Evolutionary conservation across 2,888 invertebrate species (phyloP).

Genomic region (Agonopterix heracliana): DNA sequence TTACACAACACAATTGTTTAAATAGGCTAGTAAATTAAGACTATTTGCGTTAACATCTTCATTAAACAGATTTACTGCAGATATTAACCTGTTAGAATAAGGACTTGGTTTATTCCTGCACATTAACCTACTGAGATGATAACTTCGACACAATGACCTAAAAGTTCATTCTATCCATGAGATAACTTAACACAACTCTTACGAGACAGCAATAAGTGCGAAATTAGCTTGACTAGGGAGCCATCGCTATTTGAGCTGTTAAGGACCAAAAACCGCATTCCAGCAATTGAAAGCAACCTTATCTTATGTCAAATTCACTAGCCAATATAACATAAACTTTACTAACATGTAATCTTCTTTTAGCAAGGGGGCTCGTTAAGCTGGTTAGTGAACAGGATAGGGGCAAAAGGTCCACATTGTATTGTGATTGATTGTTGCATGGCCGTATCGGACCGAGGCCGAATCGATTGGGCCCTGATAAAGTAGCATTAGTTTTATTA

Average conservation of each 20-base stretch:
- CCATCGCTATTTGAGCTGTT: not conserved
- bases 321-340: not conserved
- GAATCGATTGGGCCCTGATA: constrained; percentile 45
- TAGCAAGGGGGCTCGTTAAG: not conserved
- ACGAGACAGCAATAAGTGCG: no score
- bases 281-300: constrained; percentile 27
- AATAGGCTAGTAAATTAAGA: no score
- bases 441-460: constrained; percentile 40
- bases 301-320: constrained; percentile 22
- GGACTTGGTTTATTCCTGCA: no score
- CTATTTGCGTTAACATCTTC: no score
- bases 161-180: no score
- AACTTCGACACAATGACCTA: no score
- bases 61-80: no score
- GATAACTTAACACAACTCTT: no score
- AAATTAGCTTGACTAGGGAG: no score
- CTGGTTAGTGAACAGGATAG: constrained; percentile 8
- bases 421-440: constrained; percentile 63
- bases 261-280: constrained; percentile 31
- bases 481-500: constrained; percentile 57
- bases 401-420: constrained; percentile 48
- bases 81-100: no score
- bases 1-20: no score
- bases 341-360: not conserved
- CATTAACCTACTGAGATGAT: no score